phyloP scores from a whole-genome alignment of 2,797 vertebrate species.

The Protonibea diacanthus region DNA sequence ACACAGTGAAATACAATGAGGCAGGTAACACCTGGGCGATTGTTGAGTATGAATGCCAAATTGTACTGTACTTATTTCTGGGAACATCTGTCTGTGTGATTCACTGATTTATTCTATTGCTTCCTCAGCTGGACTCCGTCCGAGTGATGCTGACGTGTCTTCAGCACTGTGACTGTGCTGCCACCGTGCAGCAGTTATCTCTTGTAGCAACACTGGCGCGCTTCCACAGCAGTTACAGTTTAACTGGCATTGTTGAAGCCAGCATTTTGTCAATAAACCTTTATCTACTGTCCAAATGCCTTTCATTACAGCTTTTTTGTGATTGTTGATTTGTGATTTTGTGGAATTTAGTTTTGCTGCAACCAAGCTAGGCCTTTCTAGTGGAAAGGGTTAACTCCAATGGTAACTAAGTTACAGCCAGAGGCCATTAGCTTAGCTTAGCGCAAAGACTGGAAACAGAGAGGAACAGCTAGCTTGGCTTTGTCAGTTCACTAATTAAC shows the following conservation, averaged over 20 bases:
- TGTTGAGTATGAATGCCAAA: no score
- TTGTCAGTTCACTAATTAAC: neutral
- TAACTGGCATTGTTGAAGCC: neutral
- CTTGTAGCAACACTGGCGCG: neutral
- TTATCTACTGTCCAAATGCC: neutral
- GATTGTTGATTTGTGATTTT: neutral
- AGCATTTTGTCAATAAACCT: neutral
- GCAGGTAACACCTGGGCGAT: neutral
- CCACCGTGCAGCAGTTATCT: no score
- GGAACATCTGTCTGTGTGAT: neutral
- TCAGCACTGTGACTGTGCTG: neutral
- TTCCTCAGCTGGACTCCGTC: neutral
- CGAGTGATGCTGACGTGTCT: neutral
- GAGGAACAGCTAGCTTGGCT: neutral
- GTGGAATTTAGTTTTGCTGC: neutral
- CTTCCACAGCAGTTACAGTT: slow-evolving; percentile 1
- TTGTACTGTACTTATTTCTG: neutral
- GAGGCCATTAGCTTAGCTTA: neutral
- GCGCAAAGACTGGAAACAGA: neutral
- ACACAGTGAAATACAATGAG: neutral
- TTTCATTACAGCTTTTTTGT: neutral
- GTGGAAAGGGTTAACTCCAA: no score
- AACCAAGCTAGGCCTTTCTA: no score
- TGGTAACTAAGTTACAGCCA: no score
- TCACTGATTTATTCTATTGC: neutral